Conservation (phyloP, 2,888 invertebrate species). For the Microplitis deprimator region DNA sequence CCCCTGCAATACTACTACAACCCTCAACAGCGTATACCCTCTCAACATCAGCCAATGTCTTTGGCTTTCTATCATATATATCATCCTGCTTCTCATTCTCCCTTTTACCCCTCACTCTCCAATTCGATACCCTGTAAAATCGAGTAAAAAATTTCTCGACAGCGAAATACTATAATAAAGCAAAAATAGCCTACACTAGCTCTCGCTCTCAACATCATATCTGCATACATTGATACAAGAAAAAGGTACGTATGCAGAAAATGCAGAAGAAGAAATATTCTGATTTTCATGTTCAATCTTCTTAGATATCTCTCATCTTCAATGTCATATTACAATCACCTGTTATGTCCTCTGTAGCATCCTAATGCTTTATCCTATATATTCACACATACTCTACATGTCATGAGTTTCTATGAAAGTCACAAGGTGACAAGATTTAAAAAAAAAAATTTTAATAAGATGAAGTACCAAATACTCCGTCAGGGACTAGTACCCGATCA, state of each 20-base stretch:
- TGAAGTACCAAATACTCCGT: too few species aligned
- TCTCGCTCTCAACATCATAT: neutral
- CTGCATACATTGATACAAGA: neutral
- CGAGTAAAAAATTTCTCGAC: constrained; percentile 39
- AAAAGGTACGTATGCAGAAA: neutral
- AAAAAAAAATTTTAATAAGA: too few species aligned
- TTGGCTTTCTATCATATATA: constrained; percentile 15
- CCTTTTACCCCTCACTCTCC: neutral
- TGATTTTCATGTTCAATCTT: constrained; percentile 21
- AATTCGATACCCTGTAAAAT: constrained; percentile 21
- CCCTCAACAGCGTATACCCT: constrained; percentile 9
- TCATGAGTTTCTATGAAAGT: constrained; percentile 12
- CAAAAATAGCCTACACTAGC: neutral
- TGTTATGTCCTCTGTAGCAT: neutral
- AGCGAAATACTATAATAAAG: constrained; percentile 15
- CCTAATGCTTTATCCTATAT: constrained; percentile 21
- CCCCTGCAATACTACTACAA: constrained; percentile 6
- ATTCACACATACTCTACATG: constrained; percentile 9
- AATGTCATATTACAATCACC: constrained; percentile 25
- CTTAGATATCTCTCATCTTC: constrained; percentile 9
- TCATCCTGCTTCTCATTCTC: constrained; percentile 19
- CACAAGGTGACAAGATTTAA: too few species aligned
- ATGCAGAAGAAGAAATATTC: constrained; percentile 2
- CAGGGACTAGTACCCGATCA: too few species aligned
- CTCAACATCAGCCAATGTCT: constrained; percentile 9